Conservation (phyloP, 2,888 invertebrate species). For the Pristionchus mayeri region DNA sequence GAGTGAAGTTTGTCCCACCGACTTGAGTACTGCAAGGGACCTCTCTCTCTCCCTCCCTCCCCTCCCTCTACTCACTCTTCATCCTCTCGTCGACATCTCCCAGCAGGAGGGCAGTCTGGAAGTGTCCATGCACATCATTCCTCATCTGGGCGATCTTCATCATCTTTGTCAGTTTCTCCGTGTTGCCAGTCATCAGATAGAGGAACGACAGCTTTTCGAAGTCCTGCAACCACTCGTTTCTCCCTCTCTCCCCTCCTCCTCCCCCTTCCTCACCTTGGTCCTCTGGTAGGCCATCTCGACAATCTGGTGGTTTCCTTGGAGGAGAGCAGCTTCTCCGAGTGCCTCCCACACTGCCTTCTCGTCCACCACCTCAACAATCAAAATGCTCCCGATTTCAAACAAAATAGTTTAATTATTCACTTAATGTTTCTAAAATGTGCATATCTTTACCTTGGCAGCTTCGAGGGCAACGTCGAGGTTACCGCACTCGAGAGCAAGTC, state of each 20-base stretch:
- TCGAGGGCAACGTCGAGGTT: slow-evolving; percentile 96
- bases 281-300: slow-evolving; percentile 99
- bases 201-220: slow-evolving; percentile 98
- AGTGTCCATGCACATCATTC: slow-evolving; percentile 96
- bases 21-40: slow-evolving; percentile 82
- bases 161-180: slow-evolving; percentile 97
- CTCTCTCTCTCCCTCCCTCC: background rate
- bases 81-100: slow-evolving; percentile 93
- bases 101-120: slow-evolving; percentile 91
- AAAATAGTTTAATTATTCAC: too few relatives aligned
- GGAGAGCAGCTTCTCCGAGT: slow-evolving; percentile 91
- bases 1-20: slow-evolving; percentile 79
- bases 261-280: slow-evolving; percentile 84
- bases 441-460: slow-evolving; percentile 92
- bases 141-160: slow-evolving; percentile 98
- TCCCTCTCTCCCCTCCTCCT: too few relatives aligned
- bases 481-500: slow-evolving; percentile 95
- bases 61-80: slow-evolving; percentile 78
- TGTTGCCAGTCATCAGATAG: slow-evolving; percentile 94
- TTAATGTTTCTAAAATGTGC: too few relatives aligned
- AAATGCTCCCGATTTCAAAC: too few relatives aligned
- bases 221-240: slow-evolving; percentile 82
- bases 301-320: slow-evolving; percentile 82
- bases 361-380: too few relatives aligned
- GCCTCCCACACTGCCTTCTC: slow-evolving; percentile 96